A percentile compares a stretch with the other conserved stretches of the same genome.
These are phyloP conservation scores for Thumatha senex DNA, from an alignment of 2,888 invertebrate genomes.

Conservation along the genomic window DNA sequence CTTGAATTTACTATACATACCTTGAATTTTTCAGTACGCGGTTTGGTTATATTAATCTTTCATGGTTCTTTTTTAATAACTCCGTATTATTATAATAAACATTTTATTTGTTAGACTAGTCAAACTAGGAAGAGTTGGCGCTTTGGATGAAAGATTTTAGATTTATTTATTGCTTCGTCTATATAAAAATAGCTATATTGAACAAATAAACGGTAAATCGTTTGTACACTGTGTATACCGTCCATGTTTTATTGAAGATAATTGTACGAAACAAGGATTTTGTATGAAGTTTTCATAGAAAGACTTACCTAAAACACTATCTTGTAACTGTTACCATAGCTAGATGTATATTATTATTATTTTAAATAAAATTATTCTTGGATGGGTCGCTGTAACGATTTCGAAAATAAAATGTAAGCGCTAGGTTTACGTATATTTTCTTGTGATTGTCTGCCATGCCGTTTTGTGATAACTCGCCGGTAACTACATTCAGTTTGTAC, in stretches of 20 bases:
- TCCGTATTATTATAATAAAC: conserved; percentile 40
- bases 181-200: conserved; percentile 31
- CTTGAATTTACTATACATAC: too few species aligned
- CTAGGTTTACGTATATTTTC: conserved; percentile 31
- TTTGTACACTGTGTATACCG: conserved; percentile 23
- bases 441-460: conserved; percentile 68
- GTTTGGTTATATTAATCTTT: conserved; percentile 19
- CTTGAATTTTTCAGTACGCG: conserved; percentile 10
- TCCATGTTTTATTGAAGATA: conserved; percentile 20
- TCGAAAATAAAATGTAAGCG: conserved; percentile 27
- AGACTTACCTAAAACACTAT: conserved; percentile 45
- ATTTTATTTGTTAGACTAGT: conserved; percentile 75
- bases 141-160: conserved; percentile 59
- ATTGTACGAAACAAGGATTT: conserved; percentile 12
- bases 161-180: conserved; percentile 71
- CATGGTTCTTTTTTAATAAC: conserved; percentile 34
- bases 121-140: conserved; percentile 72
- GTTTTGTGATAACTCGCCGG: conserved; percentile 72
- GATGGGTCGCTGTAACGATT: conserved; percentile 36
- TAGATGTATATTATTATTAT: conserved; percentile 61
- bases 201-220: conserved; percentile 34
- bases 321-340: conserved; percentile 75
- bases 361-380: conserved; percentile 49
- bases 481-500: conserved; percentile 66
- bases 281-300: conserved; percentile 18